Conservation (phyloP, 2,888 invertebrate genomes). For the Abrostola tripartita region DNA sequence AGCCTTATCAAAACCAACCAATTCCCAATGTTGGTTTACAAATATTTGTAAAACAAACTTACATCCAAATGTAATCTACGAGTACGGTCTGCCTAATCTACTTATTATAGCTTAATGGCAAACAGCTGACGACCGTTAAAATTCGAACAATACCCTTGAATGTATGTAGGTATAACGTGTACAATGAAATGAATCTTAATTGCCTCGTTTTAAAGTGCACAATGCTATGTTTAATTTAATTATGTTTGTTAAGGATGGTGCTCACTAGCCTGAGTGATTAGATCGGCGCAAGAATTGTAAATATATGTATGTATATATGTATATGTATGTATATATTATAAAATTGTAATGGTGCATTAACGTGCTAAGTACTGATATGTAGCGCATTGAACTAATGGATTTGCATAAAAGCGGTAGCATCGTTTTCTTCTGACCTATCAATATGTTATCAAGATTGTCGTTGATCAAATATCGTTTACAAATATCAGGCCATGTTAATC, state of each 20-base stretch:
- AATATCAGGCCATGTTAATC: constrained; percentile 3
- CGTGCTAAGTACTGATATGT: background rate
- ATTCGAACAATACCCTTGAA: constrained; percentile 36
- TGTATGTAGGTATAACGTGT: constrained; percentile 19
- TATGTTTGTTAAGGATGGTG: constrained; percentile 29
- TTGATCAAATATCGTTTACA: background rate
- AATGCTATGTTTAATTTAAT: constrained; percentile 50
- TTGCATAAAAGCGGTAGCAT: too few relatives aligned
- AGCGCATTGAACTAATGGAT: background rate
- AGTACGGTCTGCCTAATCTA: constrained; percentile 43
- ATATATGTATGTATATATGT: too few relatives aligned
- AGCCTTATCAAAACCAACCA: constrained; percentile 12
- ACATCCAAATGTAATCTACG: constrained; percentile 29
- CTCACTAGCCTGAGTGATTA: constrained; percentile 27
- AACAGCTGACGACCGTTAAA: constrained; percentile 57
- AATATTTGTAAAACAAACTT: constrained; percentile 35
- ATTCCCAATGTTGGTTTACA: constrained; percentile 4
- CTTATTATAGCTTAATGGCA: constrained; percentile 53
- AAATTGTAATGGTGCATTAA: constrained; percentile 31
- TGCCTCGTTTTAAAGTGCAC: constrained; percentile 38
- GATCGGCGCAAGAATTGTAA: constrained; percentile 22
- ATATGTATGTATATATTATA: too few relatives aligned
- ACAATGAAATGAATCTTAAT: constrained; percentile 46
- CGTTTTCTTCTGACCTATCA: background rate
- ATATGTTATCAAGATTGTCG: background rate